phyloP scores from a whole-genome alignment of 2,113 vertebrate species.

The Dasyornis broadbenti region DNA sequence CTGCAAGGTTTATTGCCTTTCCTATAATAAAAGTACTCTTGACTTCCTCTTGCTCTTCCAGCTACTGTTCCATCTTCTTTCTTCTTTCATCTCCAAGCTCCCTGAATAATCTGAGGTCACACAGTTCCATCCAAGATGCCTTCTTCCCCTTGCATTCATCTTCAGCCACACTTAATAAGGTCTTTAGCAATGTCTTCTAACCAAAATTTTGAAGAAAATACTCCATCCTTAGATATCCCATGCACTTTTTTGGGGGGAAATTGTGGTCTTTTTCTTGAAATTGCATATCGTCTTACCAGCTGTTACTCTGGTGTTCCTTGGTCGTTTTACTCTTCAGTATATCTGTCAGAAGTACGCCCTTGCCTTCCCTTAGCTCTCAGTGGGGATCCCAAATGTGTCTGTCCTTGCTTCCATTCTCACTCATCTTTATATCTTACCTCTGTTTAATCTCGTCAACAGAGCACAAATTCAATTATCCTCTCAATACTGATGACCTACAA shows the following conservation, averaged over 20 bases:
- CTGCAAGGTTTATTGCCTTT: background rate
- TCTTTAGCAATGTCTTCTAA: background rate
- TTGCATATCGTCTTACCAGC: background rate
- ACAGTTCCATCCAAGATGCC: background rate
- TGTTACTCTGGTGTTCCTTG: background rate
- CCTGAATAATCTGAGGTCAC: background rate
- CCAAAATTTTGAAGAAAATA: background rate
- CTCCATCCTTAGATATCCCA: background rate
- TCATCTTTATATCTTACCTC: background rate
- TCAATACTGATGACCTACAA: background rate
- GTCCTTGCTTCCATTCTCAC: background rate
- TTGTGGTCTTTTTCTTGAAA: background rate
- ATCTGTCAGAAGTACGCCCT: background rate
- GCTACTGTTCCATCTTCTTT: background rate
- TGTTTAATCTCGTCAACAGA: slow-evolving; percentile 4
- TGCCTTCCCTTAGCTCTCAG: background rate
- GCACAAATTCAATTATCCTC: background rate
- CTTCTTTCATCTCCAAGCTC: background rate
- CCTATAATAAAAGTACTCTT: background rate
- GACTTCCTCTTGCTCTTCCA: background rate
- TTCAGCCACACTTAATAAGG: background rate
- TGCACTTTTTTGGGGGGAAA: background rate
- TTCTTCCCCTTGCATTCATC: background rate
- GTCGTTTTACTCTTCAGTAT: background rate
- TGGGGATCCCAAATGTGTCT: background rate